Base-by-base conservation (phyloP, 1,140 invertebrate genomes). In the Drosophila murphyi region DNA sequence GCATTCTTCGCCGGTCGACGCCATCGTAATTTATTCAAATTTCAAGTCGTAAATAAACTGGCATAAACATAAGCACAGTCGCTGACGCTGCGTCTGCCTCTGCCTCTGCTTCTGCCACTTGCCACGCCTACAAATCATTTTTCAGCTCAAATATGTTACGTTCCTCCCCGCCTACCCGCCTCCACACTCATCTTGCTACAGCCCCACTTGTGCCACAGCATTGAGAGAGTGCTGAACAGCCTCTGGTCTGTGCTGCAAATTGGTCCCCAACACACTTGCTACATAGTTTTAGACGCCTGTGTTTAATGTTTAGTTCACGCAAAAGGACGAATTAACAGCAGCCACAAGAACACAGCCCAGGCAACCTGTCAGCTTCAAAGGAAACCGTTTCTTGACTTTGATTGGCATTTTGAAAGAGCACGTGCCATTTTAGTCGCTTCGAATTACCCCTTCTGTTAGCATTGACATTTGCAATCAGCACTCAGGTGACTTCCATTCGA, bases 11-110 rank as follows among this genome's bases (percentile, higher is more conserved):
- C n/a, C 54, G 10, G 28, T 56, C 74, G 48, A 41, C 55, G 71
- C 51, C 70, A 68, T 83, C 85, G 71, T 88, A 88, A 89, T 89
- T 88, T 88, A 88, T 88, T 88, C 80, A 88, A 89, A 80, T 88
- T 87, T 80, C 52, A 57, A 88, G 83, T 89, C 83, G 80, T 88
- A 88, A 89, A 88, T 89, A 88, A 85, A 65, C 55, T 85, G 32
- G 61, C 80, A 83, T 89, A 89, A 88, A 85, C 83, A 89, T 87
- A 88, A 88, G 61, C 72, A 79, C 68, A 70, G 60, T 78, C 56
- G 69, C 56, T 62, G 70, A 1, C n/a, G 39, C 39, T 47, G 62
- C 31, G 4, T 3, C 73, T 83, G 76, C 50, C 6, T 8, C 31
- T 32, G 62, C 51, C 31, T 37, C 43, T 70, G 54, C 7, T 52